Percentiles rank a stretch among this genome's conserved stretches.
Evolutionary conservation across 2,888 invertebrate species (phyloP).

Genomic region (Carabus problematicus): DNA sequence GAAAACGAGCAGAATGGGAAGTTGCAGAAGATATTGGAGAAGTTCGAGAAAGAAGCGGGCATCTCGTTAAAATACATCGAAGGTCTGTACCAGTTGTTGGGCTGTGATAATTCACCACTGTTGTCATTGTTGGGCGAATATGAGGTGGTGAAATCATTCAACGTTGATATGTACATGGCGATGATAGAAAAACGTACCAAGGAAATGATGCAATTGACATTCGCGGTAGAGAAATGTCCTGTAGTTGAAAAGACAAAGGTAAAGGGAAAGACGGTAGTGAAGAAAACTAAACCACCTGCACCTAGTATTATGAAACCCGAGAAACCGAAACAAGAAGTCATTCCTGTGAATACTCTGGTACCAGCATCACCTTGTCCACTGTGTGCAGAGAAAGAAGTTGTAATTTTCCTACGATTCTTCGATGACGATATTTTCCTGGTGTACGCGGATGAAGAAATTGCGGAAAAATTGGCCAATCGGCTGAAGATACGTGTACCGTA

Average conservation of each 20-base stretch:
- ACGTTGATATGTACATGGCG: slow-evolving; percentile 82
- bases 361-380: slow-evolving; percentile 62
- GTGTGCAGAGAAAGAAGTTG: slow-evolving; percentile 47
- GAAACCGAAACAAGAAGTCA: slow-evolving; percentile 50
- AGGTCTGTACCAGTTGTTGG: slow-evolving; percentile 67
- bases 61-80: slow-evolving; percentile 62
- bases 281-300: slow-evolving; percentile 12
- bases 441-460: too few species aligned
- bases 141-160: slow-evolving; percentile 74
- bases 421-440: too few species aligned
- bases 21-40: slow-evolving; percentile 48
- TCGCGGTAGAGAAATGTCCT: slow-evolving; percentile 52
- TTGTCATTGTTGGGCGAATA: slow-evolving; percentile 73
- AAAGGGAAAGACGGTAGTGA: background rate
- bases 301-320: slow-evolving; percentile 45
- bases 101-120: slow-evolving; percentile 77
- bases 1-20: slow-evolving; percentile 55
- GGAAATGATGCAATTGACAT: slow-evolving; percentile 68
- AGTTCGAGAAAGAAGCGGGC: slow-evolving; percentile 53
- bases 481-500: too few species aligned
- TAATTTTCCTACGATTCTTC: too few species aligned
- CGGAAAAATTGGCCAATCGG: too few species aligned
- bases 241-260: slow-evolving; percentile 35
- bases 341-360: slow-evolving; percentile 56
- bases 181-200: slow-evolving; percentile 79